These are phyloP conservation scores for Protophormia terraenovae DNA, from an alignment of 2,888 invertebrate species.

Conservation along the genomic window DNA sequence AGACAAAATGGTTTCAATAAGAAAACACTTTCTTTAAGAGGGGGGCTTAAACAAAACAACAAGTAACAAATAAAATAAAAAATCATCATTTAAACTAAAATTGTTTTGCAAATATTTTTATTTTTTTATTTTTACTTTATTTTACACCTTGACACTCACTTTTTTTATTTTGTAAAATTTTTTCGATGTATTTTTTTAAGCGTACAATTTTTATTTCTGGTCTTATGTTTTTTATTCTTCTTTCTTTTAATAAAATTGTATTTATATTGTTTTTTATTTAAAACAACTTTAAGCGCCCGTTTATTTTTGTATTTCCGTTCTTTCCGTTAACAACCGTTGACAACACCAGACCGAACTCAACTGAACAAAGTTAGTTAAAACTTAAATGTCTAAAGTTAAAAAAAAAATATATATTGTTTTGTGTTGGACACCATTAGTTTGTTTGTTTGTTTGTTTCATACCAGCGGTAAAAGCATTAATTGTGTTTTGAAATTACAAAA, in stretches of 20 bases:
- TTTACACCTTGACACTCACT: constrained; percentile 42
- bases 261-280: background rate
- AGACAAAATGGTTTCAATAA: constrained; percentile 28
- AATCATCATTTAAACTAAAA: background rate
- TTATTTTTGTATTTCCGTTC: constrained; percentile 51
- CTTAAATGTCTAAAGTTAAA: constrained; percentile 50
- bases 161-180: background rate
- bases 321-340: constrained; percentile 56
- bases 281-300: constrained; percentile 9
- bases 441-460: background rate
- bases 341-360: constrained; percentile 70
- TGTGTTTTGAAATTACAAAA: constrained; percentile 8
- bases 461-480: constrained; percentile 9
- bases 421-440: constrained; percentile 24
- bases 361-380: constrained; percentile 59
- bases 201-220: background rate
- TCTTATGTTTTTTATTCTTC: background rate
- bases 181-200: background rate
- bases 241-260: background rate
- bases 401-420: too few species aligned
- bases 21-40: constrained; percentile 54
- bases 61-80: background rate
- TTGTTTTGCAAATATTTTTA: background rate
- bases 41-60: background rate
- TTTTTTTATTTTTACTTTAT: background rate